phyloP scores from a whole-genome alignment of 2,888 invertebrate species.

The Hylaea fasciaria region DNA sequence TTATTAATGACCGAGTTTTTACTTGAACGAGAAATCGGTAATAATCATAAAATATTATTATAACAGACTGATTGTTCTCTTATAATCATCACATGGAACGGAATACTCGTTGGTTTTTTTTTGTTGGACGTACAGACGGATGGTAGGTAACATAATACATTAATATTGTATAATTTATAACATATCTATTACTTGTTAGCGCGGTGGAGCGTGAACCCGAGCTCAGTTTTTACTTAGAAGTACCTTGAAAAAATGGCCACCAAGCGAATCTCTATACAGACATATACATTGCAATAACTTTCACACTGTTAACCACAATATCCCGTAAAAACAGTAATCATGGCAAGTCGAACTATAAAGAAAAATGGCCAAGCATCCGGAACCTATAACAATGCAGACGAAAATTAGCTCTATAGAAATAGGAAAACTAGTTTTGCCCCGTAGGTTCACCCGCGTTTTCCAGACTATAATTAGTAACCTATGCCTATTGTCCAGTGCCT shows the following conservation, averaged over 20 bases:
- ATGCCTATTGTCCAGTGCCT: no score
- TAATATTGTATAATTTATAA: conserved; percentile 21
- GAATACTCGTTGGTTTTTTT: conserved; percentile 22
- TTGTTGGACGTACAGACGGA: conserved; percentile 19
- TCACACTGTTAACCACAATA: conserved; percentile 22
- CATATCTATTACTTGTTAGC: conserved; percentile 22
- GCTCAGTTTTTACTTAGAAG: conserved; percentile 11
- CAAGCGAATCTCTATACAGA: conserved; percentile 34
- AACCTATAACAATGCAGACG: neutral
- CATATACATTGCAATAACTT: conserved; percentile 37
- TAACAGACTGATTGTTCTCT: conserved; percentile 20
- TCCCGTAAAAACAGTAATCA: conserved; percentile 27
- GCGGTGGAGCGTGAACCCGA: conserved; percentile 13
- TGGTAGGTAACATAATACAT: conserved; percentile 11
- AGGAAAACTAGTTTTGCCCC: no score
- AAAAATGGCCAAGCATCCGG: neutral
- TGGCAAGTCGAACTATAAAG: neutral
- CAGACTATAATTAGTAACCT: no score
- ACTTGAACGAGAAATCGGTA: no score
- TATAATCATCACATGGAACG: conserved; percentile 32
- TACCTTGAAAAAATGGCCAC: conserved; percentile 20
- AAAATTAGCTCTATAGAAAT: neutral
- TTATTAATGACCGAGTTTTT: no score
- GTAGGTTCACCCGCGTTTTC: no score
- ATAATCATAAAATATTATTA: neutral